Evolutionary conservation across 92 coral and sea anemone genomes (phyloP).

Genomic region (Umimayanthus chanpuru): DNA sequence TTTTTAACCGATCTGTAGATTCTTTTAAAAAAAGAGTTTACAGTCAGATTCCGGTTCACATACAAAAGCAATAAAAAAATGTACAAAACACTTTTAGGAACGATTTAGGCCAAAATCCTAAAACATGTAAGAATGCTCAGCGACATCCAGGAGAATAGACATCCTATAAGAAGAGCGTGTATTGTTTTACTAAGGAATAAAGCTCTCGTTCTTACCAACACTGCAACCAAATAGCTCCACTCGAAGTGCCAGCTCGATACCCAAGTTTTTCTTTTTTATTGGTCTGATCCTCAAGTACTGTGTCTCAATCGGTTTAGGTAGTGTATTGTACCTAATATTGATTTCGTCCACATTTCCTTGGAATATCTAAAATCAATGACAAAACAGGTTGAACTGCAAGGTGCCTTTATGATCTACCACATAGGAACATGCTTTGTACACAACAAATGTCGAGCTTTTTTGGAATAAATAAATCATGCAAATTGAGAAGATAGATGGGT

Average conservation of each 20-base stretch:
- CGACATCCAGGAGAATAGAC: too few relatives aligned
- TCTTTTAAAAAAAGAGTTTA: too few relatives aligned
- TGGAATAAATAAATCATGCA: too few relatives aligned
- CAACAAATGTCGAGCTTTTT: too few relatives aligned
- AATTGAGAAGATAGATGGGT: too few relatives aligned
- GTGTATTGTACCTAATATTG: conserved; percentile 49
- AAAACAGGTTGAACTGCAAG: not conserved
- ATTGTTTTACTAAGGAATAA: not conserved
- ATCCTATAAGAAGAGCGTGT: not conserved
- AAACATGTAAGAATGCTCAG: too few relatives aligned
- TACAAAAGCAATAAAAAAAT: too few relatives aligned
- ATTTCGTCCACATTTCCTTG: conserved; percentile 55
- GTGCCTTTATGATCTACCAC: not conserved
- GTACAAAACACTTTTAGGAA: too few relatives aligned
- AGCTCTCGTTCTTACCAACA: conserved; percentile 47
- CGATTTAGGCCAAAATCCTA: too few relatives aligned
- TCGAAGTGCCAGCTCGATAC: conserved; percentile 50
- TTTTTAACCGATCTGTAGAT: too few relatives aligned
- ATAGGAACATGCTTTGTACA: too few relatives aligned
- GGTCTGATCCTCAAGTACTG: conserved; percentile 60
- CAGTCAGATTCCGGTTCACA: too few relatives aligned
- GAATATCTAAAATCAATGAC: conserved; percentile 45
- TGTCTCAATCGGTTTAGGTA: conserved; percentile 59
- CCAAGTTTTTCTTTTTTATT: conserved; percentile 32
- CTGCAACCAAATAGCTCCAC: conserved; percentile 67